These are phyloP conservation scores for Ovibos moschatus DNA, from an alignment of 2,113 vertebrate species.

Conservation along the genomic window DNA sequence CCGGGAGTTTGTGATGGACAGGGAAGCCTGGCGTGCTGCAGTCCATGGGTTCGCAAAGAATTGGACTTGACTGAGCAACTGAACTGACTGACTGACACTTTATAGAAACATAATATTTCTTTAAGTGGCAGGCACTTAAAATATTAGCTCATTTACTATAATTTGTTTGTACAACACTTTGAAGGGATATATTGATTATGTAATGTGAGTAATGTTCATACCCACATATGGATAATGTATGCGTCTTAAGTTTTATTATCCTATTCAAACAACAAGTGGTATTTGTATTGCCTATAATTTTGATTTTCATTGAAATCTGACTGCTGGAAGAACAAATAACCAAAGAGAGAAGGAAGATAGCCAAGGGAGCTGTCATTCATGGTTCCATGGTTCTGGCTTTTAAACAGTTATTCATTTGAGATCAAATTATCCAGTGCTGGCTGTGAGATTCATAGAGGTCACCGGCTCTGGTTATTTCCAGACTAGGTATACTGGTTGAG, in stretches of 20 bases:
- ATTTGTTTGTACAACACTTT: neutral
- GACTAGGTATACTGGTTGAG: neutral
- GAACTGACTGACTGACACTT: neutral
- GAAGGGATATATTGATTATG: neutral
- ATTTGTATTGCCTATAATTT: neutral
- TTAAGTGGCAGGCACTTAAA: neutral
- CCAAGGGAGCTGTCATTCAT: neutral
- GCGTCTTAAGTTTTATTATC: neutral
- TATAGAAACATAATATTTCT: neutral
- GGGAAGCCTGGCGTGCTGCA: neutral
- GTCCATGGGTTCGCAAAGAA: neutral
- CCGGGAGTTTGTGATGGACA: neutral
- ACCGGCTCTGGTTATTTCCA: neutral
- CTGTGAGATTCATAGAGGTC: neutral
- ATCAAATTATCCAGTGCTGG: neutral
- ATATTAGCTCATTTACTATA: neutral
- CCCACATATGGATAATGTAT: neutral
- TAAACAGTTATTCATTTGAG: neutral
- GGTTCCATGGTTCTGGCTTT: neutral
- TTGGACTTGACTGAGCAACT: neutral
- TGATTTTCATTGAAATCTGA: conserved; percentile 27
- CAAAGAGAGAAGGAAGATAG: neutral
- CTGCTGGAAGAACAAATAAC: neutral
- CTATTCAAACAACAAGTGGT: neutral
- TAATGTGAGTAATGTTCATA: neutral